phyloP scores from a whole-genome alignment of 1,140 invertebrate species.

The Danaus plexippus region DNA sequence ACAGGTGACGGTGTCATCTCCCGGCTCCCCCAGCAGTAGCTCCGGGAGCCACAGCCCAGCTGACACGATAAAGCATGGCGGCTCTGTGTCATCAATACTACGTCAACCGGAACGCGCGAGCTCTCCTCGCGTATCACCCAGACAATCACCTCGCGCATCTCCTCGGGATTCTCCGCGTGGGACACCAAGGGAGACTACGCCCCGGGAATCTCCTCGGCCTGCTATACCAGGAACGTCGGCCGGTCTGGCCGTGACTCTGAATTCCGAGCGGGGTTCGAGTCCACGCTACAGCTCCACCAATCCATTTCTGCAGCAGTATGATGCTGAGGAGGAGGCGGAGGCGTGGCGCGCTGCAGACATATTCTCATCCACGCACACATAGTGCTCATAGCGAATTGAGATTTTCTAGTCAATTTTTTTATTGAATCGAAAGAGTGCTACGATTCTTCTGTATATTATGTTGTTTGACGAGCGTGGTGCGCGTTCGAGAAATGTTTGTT shows the following conservation, averaged over 20 bases:
- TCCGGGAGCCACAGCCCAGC: slow-evolving; percentile 76
- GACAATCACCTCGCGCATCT: slow-evolving; percentile 54
- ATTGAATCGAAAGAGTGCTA: slow-evolving; percentile 66
- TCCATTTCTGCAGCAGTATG: slow-evolving; percentile 75
- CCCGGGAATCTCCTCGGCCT: slow-evolving; percentile 45
- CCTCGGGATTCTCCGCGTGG: slow-evolving; percentile 48
- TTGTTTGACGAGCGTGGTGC: slow-evolving; percentile 61
- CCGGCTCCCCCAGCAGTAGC: slow-evolving; percentile 81
- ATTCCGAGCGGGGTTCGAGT: slow-evolving; percentile 57
- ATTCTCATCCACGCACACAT: slow-evolving; percentile 64
- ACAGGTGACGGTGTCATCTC: slow-evolving; percentile 81
- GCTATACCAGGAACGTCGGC: slow-evolving; percentile 74
- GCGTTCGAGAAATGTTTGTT: slow-evolving; percentile 63
- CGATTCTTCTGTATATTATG: slow-evolving; percentile 68
- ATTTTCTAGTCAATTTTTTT: slow-evolving; percentile 71
- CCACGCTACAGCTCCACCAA: slow-evolving; percentile 73
- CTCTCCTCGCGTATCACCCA: slow-evolving; percentile 41
- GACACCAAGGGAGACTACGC: slow-evolving; percentile 39
- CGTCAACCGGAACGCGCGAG: slow-evolving; percentile 54
- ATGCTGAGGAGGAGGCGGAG: slow-evolving; percentile 62
- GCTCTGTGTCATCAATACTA: slow-evolving; percentile 66
- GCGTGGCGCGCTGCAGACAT: slow-evolving; percentile 64
- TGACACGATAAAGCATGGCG: slow-evolving; percentile 77
- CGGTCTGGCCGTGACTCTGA: slow-evolving; percentile 73
- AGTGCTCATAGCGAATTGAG: slow-evolving; percentile 65